A percentile compares a stretch with the other conserved stretches of the same genome.
Evolutionary conservation across 2,888 invertebrate genomes (phyloP).

Genomic region (Trilocha varians): DNA sequence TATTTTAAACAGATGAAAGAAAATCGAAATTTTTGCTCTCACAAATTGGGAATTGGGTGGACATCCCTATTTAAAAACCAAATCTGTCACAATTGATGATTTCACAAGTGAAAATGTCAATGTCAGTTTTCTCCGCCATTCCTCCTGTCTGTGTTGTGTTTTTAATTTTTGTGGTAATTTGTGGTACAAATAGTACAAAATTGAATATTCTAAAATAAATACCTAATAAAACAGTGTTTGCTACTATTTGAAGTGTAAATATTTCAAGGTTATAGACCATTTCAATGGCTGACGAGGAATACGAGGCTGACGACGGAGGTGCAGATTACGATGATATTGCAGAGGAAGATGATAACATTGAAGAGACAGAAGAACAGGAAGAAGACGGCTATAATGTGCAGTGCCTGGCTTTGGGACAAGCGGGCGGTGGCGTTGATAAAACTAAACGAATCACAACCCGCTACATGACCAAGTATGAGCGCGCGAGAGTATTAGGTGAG

Average conservation of each 20-base stretch:
- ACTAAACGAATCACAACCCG: constrained; percentile 95
- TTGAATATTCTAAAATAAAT: too few relatives aligned
- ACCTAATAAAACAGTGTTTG: neutral
- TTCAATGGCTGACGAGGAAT: constrained; percentile 89
- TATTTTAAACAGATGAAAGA: too few relatives aligned
- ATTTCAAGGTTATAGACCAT: neutral
- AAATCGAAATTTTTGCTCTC: too few relatives aligned
- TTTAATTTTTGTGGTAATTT: too few relatives aligned
- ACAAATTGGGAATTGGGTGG: too few relatives aligned
- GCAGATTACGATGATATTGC: constrained; percentile 91
- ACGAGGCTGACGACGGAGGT: constrained; percentile 84
- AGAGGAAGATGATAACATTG: constrained; percentile 91
- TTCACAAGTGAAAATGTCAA: too few relatives aligned
- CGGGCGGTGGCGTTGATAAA: constrained; percentile 86
- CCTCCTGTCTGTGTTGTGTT: too few relatives aligned
- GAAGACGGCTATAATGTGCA: constrained; percentile 91
- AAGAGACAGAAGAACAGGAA: constrained; percentile 89
- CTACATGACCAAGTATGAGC: constrained; percentile 94
- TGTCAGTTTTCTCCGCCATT: too few relatives aligned
- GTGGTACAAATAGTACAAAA: too few relatives aligned
- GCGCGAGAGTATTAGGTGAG: constrained; percentile 59
- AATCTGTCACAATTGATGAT: too few relatives aligned
- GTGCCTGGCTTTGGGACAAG: constrained; percentile 84
- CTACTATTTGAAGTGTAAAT: constrained; percentile 5
- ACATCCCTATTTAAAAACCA: too few relatives aligned